Evolutionary conservation across 2,113 vertebrate species (phyloP), one percentile per base, ranked within the genome.

Genomic region (Sardina pilchardus): DNA sequence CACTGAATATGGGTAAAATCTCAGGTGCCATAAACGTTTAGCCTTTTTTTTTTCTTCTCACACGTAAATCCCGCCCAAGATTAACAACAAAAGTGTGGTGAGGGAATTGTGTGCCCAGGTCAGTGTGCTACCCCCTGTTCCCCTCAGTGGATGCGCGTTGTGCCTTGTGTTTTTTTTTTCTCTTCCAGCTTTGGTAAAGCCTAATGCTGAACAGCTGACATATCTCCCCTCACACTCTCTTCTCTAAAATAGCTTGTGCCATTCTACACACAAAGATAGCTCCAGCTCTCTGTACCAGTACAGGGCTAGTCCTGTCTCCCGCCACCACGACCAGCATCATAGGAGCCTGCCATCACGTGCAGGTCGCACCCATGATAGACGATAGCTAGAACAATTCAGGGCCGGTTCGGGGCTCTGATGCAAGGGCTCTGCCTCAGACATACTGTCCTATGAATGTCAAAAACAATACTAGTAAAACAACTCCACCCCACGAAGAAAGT

Each of bases 201-300:
- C 82, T 90, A 86, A 91, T 92, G 91, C 87, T 85, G 91, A 95
- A 95, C 95, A 95, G 95, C 95, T 95, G 95, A 94, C 94, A 94
- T 93, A 92, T 94, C 92, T 93, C 88, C 91, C 92, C 90, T 86
- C 91, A 89, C 91, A 94, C 88, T 88, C 93, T 92, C 86, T 84
- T 90, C 81, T 94, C 94, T 85, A 95, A 95, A 95, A 95, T 95
- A 95, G 93, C 93, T 88, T 88, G 89, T 89, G 93, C 94, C 92
- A 93, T 91, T 92, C 88, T 89, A 89, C 89, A 89, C 89, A 90
- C 89, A 93, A 92, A 93, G 91, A 95, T 93, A 94, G 92, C 87
- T 86, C 87, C 87, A 83, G 82, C 71, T 78, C 30, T 78, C 71
- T 86, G 67, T 71, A 48, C 85, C 56, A 71, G n/a, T n/a, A n/a